phyloP scores from a whole-genome alignment of 2,888 invertebrate species.

The Imbricaverruca yamaguchii region DNA sequence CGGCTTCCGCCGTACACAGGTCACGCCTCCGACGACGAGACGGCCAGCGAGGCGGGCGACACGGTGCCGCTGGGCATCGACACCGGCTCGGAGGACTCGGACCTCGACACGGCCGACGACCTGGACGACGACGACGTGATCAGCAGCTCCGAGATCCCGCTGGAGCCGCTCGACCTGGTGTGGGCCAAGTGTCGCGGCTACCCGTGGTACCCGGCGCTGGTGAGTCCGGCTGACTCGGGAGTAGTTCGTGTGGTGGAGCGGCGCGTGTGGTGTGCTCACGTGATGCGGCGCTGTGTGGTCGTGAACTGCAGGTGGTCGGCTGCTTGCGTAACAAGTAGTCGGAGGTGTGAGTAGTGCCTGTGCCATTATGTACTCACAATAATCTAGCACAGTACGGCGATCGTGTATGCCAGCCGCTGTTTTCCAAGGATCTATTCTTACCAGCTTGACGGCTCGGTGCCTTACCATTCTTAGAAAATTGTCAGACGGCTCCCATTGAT shows the following conservation, averaged over 20 bases:
- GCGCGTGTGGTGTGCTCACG: no score
- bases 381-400: no score
- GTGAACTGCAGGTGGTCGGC: no score
- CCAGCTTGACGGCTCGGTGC: no score
- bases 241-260: neutral
- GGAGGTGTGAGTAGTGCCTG: no score
- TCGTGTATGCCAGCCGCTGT: no score
- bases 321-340: no score
- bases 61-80: conserved; percentile 28
- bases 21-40: conserved; percentile 27
- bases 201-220: conserved; percentile 93
- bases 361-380: no score
- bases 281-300: no score
- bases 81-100: conserved; percentile 27
- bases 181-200: conserved; percentile 97
- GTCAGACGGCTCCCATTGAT: no score
- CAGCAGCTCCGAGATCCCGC: conserved; percentile 40
- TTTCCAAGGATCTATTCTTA: no score
- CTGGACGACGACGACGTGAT: conserved; percentile 1
- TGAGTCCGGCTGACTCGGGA: conserved; percentile 36
- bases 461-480: no score
- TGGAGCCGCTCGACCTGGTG: conserved; percentile 82
- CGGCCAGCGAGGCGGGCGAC: conserved; percentile 25
- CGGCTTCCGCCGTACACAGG: neutral
- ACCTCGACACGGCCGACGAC: conserved; percentile 10